Evolutionary conservation across 2,113 vertebrate genomes (phyloP).

Genomic region (Furnarius figulus): DNA sequence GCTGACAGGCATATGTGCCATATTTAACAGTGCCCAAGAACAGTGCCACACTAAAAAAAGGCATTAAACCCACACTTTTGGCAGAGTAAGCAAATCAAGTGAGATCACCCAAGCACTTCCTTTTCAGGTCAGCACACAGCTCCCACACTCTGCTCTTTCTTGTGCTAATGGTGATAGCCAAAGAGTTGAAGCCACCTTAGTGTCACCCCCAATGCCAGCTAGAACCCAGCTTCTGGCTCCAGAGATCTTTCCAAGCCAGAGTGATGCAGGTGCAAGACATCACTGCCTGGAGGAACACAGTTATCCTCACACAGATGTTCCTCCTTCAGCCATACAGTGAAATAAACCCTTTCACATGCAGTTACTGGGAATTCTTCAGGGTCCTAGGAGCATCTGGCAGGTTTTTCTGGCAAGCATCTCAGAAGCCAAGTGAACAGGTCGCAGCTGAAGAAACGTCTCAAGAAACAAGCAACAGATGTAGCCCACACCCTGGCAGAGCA

Average conservation of each 20-base stretch:
- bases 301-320: background rate
- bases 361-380: background rate
- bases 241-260: background rate
- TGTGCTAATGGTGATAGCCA: background rate
- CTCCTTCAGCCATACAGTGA: background rate
- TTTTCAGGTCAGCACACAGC: background rate
- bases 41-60: background rate
- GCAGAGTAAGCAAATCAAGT: background rate
- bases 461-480: background rate
- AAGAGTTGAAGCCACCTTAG: background rate
- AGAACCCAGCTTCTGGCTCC: background rate
- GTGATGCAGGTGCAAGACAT: fast-evolving
- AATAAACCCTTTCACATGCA: background rate
- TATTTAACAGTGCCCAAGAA: background rate
- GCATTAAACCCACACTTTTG: background rate
- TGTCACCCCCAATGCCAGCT: background rate
- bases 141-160: background rate
- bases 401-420: background rate
- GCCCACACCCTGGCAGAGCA: background rate
- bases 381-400: background rate
- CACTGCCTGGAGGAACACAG: background rate
- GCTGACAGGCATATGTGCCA: background rate
- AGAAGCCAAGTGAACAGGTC: background rate
- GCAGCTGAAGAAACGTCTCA: background rate
- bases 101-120: background rate